Evolutionary conservation across 1,140 invertebrate species (phyloP).

Genomic region (Penaeus indicus): DNA sequence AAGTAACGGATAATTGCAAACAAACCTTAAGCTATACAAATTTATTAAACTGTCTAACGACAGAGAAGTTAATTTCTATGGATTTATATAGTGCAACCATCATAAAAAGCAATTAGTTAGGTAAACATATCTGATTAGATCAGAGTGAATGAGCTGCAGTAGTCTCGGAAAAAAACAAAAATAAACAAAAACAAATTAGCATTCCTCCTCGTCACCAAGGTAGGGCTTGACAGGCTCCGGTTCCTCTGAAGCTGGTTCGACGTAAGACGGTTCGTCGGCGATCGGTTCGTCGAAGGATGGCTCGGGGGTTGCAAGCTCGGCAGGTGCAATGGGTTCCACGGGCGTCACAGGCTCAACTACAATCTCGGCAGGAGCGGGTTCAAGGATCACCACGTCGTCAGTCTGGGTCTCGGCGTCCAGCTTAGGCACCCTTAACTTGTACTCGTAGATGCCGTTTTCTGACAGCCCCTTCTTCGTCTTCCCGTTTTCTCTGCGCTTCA

Average conservation of each 20-base stretch:
- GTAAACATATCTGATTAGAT: background rate
- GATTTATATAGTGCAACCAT: background rate
- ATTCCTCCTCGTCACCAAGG: background rate
- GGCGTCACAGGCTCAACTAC: background rate
- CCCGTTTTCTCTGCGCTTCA: slow-evolving; percentile 17
- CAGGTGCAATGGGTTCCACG: background rate
- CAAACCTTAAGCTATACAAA: background rate
- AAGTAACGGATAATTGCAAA: background rate
- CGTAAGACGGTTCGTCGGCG: background rate
- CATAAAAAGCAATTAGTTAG: background rate
- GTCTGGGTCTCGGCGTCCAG: slow-evolving; percentile 52
- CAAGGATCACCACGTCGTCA: slow-evolving; percentile 31
- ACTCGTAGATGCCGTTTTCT: slow-evolving; percentile 39
- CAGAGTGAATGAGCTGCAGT: background rate
- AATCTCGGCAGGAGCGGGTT: slow-evolving; percentile 15
- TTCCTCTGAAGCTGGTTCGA: no score
- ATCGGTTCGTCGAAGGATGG: background rate
- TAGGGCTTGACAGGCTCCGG: no score
- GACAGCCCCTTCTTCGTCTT: slow-evolving; percentile 29
- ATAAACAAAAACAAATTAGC: background rate
- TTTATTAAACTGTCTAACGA: background rate
- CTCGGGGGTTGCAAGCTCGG: background rate
- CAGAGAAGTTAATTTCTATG: slow-evolving; percentile 4
- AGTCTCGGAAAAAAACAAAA: background rate
- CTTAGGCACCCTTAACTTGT: slow-evolving; percentile 39